phyloP scores from a whole-genome alignment of 2,888 invertebrate species.

The Acrobeloides nanus region DNA sequence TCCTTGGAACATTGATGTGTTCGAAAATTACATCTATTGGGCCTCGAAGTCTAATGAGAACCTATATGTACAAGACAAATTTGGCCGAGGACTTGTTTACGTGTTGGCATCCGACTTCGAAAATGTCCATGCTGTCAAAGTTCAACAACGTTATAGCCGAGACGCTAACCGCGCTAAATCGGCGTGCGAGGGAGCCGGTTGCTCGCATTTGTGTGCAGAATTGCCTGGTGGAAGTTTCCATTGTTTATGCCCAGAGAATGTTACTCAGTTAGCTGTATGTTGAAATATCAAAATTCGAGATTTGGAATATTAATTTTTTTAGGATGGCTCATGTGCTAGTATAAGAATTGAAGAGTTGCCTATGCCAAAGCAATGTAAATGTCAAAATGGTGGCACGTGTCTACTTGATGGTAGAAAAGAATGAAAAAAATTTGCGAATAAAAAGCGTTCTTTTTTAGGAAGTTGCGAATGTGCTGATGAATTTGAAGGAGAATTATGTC shows the following conservation, averaged over 20 bases:
- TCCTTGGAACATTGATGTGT: constrained; percentile 69
- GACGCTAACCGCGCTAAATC: constrained; percentile 21
- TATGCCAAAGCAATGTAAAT: constrained; percentile 66
- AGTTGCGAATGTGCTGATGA: constrained; percentile 69
- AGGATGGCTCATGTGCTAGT: constrained; percentile 41
- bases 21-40: constrained; percentile 86
- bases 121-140: constrained; percentile 75
- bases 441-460: too few relatives aligned
- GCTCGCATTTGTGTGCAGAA: constrained; percentile 84
- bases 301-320: constrained; percentile 2
- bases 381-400: constrained; percentile 79
- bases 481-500: constrained; percentile 70
- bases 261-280: constrained; percentile 31
- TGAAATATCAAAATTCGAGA: neutral
- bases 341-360: constrained; percentile 61
- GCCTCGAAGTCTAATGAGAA: constrained; percentile 81
- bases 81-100: constrained; percentile 83
- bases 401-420: constrained; percentile 59
- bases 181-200: constrained; percentile 61
- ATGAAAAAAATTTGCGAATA: too few relatives aligned
- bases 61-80: constrained; percentile 83
- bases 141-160: constrained; percentile 46
- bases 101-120: constrained; percentile 73
- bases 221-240: constrained; percentile 74
- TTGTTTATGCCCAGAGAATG: constrained; percentile 80